phyloP scores from a whole-genome alignment of 92 coral and sea anemone species.

The Chrysogorgia sp. region DNA sequence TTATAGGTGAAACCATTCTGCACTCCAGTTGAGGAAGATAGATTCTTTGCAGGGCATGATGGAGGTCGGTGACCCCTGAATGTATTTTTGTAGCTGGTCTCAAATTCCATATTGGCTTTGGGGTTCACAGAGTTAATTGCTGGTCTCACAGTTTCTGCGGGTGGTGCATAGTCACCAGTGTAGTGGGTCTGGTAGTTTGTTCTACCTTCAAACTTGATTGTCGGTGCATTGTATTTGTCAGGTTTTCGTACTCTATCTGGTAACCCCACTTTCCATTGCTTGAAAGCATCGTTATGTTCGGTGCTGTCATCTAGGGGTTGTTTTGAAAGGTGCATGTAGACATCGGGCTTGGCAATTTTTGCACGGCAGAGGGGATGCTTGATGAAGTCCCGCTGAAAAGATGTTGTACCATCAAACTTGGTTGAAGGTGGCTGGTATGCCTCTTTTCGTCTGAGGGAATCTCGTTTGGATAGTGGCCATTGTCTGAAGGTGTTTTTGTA shows the following conservation, averaged over 20 bases:
- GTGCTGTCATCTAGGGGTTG: constrained; percentile 98
- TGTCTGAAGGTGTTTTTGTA: constrained; percentile 75
- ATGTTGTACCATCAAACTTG: constrained; percentile 81
- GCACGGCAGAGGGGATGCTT: constrained; percentile 79
- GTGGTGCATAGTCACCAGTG: constrained; percentile 84
- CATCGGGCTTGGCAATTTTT: constrained; percentile 84
- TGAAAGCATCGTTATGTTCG: constrained; percentile 89
- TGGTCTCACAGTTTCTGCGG: constrained; percentile 80
- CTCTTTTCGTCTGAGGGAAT: constrained; percentile 68
- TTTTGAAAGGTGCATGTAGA: constrained; percentile 73
- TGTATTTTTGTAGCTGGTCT: constrained; percentile 91
- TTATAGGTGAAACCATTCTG: constrained; percentile 76
- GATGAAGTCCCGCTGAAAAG: constrained; percentile 94
- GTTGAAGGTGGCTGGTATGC: constrained; percentile 83
- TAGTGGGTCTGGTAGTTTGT: constrained; percentile 94
- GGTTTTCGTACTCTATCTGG: constrained; percentile 68
- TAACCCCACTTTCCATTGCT: constrained; percentile 77
- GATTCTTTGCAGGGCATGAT: constrained; percentile 84
- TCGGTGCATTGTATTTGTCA: constrained; percentile 86
- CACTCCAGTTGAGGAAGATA: constrained; percentile 40
- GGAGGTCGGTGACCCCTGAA: constrained; percentile 85
- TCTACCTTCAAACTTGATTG: constrained; percentile 86
- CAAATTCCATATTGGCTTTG: constrained; percentile 79
- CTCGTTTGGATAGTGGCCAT: constrained; percentile 85
- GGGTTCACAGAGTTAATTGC: constrained; percentile 55